Conservation (phyloP, 2,888 invertebrate genomes). For the Drosophila prolongata region DNA sequence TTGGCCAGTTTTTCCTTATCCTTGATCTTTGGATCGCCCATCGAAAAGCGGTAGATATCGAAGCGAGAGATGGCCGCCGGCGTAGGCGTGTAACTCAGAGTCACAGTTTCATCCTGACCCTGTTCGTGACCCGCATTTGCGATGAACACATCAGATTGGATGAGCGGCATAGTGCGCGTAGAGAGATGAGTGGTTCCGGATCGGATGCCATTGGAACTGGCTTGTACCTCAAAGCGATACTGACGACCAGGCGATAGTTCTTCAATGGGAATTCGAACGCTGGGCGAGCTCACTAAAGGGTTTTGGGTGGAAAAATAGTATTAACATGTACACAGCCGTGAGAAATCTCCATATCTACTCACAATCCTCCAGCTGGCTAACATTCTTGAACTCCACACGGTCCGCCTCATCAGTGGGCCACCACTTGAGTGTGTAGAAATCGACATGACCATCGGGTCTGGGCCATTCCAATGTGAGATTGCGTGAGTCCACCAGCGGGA, state of each 20-base stretch:
- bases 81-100: constrained; percentile 91
- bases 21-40: constrained; percentile 89
- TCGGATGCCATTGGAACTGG: constrained; percentile 91
- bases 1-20: constrained; percentile 90
- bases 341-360: constrained; percentile 49
- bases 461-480: constrained; percentile 96
- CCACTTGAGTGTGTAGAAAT: constrained; percentile 92
- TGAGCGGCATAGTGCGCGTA: constrained; percentile 93
- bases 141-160: constrained; percentile 95
- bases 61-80: constrained; percentile 91
- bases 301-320: background rate
- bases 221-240: constrained; percentile 91
- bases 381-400: constrained; percentile 85
- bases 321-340: no score
- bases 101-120: constrained; percentile 87
- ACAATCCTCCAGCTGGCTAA: constrained; percentile 84
- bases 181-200: constrained; percentile 91
- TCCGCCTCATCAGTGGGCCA: constrained; percentile 87
- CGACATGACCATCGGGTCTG: constrained; percentile 93
- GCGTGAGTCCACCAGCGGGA: constrained; percentile 92
- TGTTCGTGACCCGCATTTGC: constrained; percentile 86
- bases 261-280: constrained; percentile 88
- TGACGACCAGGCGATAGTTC: constrained; percentile 92
- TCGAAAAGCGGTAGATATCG: constrained; percentile 93
- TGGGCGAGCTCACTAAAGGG: constrained; percentile 75